These are phyloP conservation scores for Cheiracanthium punctorium DNA, from an alignment of 2,888 invertebrate genomes.

Conservation along the genomic window DNA sequence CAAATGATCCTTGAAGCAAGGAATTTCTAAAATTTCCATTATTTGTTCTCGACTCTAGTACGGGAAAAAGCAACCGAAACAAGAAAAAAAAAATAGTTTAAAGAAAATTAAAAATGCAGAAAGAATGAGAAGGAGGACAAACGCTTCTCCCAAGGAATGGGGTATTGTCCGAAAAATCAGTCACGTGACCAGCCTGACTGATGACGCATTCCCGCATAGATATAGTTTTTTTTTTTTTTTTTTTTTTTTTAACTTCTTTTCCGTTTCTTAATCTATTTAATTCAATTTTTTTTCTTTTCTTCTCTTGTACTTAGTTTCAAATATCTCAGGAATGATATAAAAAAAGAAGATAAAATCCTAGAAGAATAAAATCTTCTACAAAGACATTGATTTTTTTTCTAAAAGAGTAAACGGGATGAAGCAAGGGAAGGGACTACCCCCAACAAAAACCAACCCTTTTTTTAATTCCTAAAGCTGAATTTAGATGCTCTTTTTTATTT, in stretches of 20 bases:
- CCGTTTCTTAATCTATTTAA: constrained; percentile 60
- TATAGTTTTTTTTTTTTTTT: constrained; percentile 9
- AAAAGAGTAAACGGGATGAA: not conserved
- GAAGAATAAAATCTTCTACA: constrained; percentile 18
- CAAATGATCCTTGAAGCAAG: not conserved
- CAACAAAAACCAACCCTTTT: constrained; percentile 30
- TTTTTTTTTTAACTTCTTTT: not conserved
- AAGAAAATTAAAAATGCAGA: not conserved
- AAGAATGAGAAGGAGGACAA: not conserved
- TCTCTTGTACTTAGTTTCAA: constrained; percentile 31
- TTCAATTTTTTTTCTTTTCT: constrained; percentile 41
- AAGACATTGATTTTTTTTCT: constrained; percentile 16
- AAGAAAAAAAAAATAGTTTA: not conserved
- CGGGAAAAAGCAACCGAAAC: not conserved
- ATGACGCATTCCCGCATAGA: constrained; percentile 29
- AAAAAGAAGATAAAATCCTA: constrained; percentile 11
- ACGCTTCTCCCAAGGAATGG: not conserved
- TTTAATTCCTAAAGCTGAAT: not conserved
- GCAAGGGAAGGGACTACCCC: constrained; percentile 43
- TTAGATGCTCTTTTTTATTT: not conserved
- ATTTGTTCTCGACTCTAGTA: not conserved
- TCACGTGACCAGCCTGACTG: constrained; percentile 54
- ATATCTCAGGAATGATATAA: constrained; percentile 25
- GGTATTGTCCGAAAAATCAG: constrained; percentile 46
- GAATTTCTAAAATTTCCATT: not conserved